Evolutionary conservation across 2,113 vertebrate species (phyloP).

Genomic region (Engystomops pustulosus): DNA sequence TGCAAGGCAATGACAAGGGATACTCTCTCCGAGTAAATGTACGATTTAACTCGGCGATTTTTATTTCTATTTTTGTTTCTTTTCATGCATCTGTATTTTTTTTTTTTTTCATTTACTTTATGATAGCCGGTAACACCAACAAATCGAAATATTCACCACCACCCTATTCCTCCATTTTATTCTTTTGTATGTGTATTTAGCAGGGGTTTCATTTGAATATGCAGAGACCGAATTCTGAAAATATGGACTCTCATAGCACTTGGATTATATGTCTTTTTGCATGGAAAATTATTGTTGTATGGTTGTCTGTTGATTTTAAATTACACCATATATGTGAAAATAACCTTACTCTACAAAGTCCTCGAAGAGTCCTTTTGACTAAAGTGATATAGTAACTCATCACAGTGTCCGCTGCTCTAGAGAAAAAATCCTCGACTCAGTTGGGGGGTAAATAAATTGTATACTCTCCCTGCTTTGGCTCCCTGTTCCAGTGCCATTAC

Average conservation of each 20-base stretch:
- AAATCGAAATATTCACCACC: constrained; percentile 69
- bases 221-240: constrained; percentile 18
- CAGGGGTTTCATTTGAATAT: constrained; percentile 70
- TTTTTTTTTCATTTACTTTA: constrained; percentile 65
- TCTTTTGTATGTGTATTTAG: constrained; percentile 60
- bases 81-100: constrained; percentile 19
- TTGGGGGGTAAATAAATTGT: no score
- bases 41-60: constrained; percentile 74
- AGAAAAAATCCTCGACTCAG: no score
- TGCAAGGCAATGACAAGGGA: constrained; percentile 78
- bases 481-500: no score
- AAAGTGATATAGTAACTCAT: no score
- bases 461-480: no score
- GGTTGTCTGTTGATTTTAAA: not conserved
- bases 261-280: not conserved
- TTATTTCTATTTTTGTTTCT: not conserved
- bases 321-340: not conserved
- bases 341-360: not conserved
- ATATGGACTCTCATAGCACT: not conserved
- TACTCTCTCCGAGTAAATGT: constrained; percentile 79
- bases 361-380: no score
- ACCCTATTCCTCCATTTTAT: constrained; percentile 64
- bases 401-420: not conserved
- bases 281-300: not conserved
- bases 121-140: constrained; percentile 64